These are phyloP conservation scores for Pampusana beccarii DNA, from an alignment of 2,113 vertebrate species.

Conservation along the genomic window DNA sequence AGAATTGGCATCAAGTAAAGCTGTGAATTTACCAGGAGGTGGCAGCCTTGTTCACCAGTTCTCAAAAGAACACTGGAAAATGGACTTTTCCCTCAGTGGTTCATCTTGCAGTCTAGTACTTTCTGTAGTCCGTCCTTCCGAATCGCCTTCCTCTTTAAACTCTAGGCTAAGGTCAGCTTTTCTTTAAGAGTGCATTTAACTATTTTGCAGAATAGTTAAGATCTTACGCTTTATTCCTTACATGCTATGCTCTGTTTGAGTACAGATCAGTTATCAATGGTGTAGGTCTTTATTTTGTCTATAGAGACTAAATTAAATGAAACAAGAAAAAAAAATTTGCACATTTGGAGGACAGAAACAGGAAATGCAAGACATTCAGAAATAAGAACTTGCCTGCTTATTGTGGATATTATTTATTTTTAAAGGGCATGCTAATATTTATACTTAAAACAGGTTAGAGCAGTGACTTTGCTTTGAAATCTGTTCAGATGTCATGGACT, in stretches of 20 bases:
- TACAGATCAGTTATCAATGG: background rate
- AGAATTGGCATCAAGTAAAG: background rate
- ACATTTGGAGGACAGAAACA: background rate
- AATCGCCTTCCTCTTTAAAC: background rate
- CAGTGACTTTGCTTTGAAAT: background rate
- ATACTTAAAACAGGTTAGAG: background rate
- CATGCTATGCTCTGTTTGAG: background rate
- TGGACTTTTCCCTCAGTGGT: rapidly evolving
- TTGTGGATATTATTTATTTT: background rate
- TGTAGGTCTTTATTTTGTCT: background rate
- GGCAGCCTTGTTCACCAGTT: slow-evolving; percentile 48
- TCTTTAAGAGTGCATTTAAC: background rate
- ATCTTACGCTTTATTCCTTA: background rate
- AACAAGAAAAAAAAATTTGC: background rate
- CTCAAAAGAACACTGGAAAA: background rate
- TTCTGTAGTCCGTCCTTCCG: background rate
- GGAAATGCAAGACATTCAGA: background rate
- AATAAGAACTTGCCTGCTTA: background rate
- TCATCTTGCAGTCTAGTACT: background rate
- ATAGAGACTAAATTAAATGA: background rate
- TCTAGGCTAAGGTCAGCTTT: background rate
- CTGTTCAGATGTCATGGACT: background rate
- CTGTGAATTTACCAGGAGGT: slow-evolving; percentile 37
- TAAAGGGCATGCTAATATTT: background rate
- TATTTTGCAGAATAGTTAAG: background rate